Evolutionary conservation across 2,113 vertebrate genomes (phyloP), one percentile per base, ranked within the genome.

Genomic region (Chaetodon auriga): DNA sequence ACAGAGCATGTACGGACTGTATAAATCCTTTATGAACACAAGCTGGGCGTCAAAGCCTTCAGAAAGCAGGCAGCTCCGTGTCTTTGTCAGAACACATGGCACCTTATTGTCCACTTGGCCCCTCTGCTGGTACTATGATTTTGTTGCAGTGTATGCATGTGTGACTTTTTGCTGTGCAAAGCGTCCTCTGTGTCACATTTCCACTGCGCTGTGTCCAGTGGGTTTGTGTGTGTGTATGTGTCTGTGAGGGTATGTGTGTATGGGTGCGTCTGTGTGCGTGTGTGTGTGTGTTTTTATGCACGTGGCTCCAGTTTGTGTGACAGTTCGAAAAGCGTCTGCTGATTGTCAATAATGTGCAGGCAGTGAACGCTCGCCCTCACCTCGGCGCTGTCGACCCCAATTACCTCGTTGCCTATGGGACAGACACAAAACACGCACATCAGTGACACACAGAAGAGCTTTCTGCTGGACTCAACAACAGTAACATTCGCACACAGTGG

Each of bases 301-400:
- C 98, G 95, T 0, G 98, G 98, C 95, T 99, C 98, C 86, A 99
- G 97, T 94, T 97, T 96, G 95, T 99, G 98, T 0, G 98, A 99
- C 65, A 99, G 97, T 90, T 99, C 96, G 6, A 99, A 99, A 51
- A 99, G 96, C 79, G 96, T 97, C 94, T 99, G 98, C 92, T 99
- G 98, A 97, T 97, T 99, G 95, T 99, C 98, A 2, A 99, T 99
- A 91, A 99, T 96, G 21, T 97, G 97, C 87, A 99, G 95, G 92
- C 97, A 96, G 80, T 97, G 96, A 36, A 98, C 86, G 3, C 96
- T 97, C 72, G 97, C 93, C 87, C 96, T 96, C 90, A 98, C 92
- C 83, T 99, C 98, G 0, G 95, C 95, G 58, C 97, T 97, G 84
- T 99, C 97, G 72, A 96, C 97, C 0, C 96, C 95, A 75, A 95